A percentile compares a stretch with the other conserved stretches of the same genome.
Conservation (phyloP, 2,113 vertebrate species). For the Haliaeetus leucogaster region DNA sequence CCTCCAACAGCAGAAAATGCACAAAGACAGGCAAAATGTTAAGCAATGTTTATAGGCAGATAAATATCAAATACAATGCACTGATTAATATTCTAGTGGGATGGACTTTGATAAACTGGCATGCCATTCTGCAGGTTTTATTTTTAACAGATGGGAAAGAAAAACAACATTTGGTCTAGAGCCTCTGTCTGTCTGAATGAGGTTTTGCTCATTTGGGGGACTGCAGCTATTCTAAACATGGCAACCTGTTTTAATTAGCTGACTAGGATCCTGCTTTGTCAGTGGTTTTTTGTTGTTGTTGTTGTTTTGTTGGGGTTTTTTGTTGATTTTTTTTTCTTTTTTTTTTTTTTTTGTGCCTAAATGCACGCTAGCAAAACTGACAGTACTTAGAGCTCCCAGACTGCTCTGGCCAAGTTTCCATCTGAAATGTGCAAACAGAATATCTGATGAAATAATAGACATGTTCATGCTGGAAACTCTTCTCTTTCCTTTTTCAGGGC, state of each 20-base stretch:
- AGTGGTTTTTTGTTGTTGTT: background rate
- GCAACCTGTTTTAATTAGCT: slow-evolving; percentile 45
- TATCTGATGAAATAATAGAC: slow-evolving; percentile 47
- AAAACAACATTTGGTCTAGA: slow-evolving; percentile 64
- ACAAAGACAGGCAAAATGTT: background rate
- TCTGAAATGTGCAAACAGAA: slow-evolving; percentile 32
- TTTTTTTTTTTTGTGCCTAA: background rate
- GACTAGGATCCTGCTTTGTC: slow-evolving; percentile 18
- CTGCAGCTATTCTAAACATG: slow-evolving; percentile 25
- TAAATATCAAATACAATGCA: background rate
- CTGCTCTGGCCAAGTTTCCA: background rate
- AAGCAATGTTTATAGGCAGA: background rate
- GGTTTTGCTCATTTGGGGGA: slow-evolving; percentile 49
- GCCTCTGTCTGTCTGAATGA: slow-evolving; percentile 35
- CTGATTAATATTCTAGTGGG: slow-evolving; percentile 33
- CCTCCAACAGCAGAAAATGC: background rate
- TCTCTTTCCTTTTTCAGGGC: slow-evolving; percentile 17
- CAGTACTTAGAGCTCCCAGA: background rate
- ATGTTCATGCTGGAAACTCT: slow-evolving; percentile 6
- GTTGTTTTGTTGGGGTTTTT: background rate
- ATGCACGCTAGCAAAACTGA: slow-evolving; percentile 31
- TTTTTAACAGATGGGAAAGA: slow-evolving; percentile 63
- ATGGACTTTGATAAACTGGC: slow-evolving; percentile 11
- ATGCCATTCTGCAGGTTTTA: slow-evolving; percentile 28
- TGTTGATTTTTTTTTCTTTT: background rate